A percentile compares a stretch with the other conserved stretches of the same genome.
These are phyloP conservation scores for Grus americana DNA, from an alignment of 2,113 vertebrate genomes.

Conservation along the genomic window DNA sequence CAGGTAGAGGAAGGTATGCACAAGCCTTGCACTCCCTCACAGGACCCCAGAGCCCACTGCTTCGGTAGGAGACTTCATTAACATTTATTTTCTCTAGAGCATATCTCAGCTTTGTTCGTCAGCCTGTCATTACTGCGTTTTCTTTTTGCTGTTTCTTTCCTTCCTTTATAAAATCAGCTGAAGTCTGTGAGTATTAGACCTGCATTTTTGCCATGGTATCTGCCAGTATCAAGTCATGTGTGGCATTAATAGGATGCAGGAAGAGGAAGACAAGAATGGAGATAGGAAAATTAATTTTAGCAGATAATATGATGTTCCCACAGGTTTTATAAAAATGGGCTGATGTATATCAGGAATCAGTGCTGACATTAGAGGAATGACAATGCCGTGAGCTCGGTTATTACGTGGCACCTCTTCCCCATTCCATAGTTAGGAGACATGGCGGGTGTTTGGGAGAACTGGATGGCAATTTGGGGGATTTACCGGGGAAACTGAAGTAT, in stretches of 20 bases:
- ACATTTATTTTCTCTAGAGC: not conserved
- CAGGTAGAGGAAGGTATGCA: not conserved
- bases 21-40: not conserved
- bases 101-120: not conserved
- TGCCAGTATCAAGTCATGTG: not conserved
- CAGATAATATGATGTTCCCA: accelerated
- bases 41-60: not conserved
- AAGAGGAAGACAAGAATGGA: not conserved
- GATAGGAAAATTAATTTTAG: not conserved
- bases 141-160: not conserved
- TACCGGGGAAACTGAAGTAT: not conserved
- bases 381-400: accelerated
- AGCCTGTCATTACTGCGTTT: not conserved
- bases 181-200: not conserved
- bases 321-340: not conserved
- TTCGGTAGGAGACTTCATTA: not conserved
- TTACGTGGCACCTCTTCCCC: not conserved
- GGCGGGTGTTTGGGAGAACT: not conserved
- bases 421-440: accelerated
- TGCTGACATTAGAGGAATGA: accelerated
- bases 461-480: not conserved
- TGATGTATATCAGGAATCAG: not conserved
- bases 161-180: not conserved
- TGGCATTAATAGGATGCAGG: not conserved
- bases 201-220: not conserved